Percentiles rank a stretch among this genome's conserved stretches.
Evolutionary conservation across 2,797 vertebrate genomes (phyloP).

Genomic region (Trematomus bernacchii): DNA sequence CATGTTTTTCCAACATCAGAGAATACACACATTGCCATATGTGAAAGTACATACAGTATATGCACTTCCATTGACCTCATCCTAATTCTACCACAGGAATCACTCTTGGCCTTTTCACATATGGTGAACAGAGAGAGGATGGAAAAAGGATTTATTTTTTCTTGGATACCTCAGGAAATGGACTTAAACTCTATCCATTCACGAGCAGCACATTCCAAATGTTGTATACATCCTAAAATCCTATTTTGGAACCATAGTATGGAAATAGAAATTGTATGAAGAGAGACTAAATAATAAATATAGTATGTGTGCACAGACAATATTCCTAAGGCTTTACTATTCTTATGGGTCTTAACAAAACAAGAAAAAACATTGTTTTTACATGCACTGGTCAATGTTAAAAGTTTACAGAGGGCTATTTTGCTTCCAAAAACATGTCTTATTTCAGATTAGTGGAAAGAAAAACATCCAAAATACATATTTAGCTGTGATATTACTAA

Average conservation of each 20-base stretch:
- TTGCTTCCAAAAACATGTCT: too few relatives aligned
- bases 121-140: slow-evolving; percentile 24
- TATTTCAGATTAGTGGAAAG: too few relatives aligned
- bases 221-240: slow-evolving; percentile 30
- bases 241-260: slow-evolving; percentile 37
- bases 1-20: slow-evolving; percentile 11
- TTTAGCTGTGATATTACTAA: too few relatives aligned
- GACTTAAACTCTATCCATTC: slow-evolving; percentile 31
- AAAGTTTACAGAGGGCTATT: too few relatives aligned
- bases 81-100: slow-evolving; percentile 56
- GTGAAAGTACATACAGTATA: slow-evolving; percentile 8
- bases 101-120: slow-evolving; percentile 37
- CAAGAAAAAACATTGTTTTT: too few relatives aligned
- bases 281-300: slow-evolving; percentile 37
- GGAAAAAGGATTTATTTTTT: slow-evolving; percentile 61
- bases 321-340: background rate
- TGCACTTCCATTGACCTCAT: slow-evolving; percentile 48
- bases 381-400: too few relatives aligned
- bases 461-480: too few relatives aligned
- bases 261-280: slow-evolving; percentile 13
- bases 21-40: background rate
- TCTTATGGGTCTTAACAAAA: background rate
- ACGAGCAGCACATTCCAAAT: slow-evolving; percentile 35
- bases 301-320: background rate
- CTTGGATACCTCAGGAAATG: slow-evolving; percentile 62